Conservation (phyloP, 2,888 invertebrate genomes). For the Teinopalpus imperialis region DNA sequence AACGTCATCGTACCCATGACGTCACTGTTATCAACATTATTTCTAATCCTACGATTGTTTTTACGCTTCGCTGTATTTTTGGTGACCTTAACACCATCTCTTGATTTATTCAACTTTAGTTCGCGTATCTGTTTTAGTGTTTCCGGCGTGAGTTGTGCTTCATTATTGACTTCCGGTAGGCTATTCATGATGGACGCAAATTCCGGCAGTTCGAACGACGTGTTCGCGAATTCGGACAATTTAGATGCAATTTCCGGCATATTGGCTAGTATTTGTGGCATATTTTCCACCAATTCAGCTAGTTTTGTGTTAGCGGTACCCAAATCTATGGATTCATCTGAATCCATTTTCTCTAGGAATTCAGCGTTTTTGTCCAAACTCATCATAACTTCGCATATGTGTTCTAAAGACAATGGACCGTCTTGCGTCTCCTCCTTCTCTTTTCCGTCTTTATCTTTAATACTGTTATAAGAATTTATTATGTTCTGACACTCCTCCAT, state of each 20-base stretch:
- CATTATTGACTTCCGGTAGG: conserved; percentile 62
- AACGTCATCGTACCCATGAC: conserved; percentile 58
- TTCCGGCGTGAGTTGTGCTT: conserved; percentile 70
- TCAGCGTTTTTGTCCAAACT: conserved; percentile 64
- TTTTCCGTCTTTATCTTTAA: conserved; percentile 47
- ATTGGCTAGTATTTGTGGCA: conserved; percentile 71
- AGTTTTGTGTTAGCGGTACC: conserved; percentile 56
- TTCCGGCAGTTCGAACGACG: conserved; percentile 65
- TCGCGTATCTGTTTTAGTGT: conserved; percentile 74
- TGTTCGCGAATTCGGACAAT: conserved; percentile 62
- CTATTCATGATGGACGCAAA: conserved; percentile 68
- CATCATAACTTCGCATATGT: conserved; percentile 72
- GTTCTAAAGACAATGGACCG: conserved; percentile 56
- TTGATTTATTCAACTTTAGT: conserved; percentile 60
- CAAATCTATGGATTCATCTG: conserved; percentile 52
- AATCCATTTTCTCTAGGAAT: conserved; percentile 58
- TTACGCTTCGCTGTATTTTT: conserved; percentile 72
- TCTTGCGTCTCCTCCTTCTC: conserved; percentile 42
- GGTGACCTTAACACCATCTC: conserved; percentile 69
- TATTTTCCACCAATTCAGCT: conserved; percentile 63
- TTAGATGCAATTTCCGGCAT: conserved; percentile 71
- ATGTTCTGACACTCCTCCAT: conserved; percentile 77
- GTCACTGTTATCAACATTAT: conserved; percentile 47
- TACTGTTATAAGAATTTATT: conserved; percentile 65
- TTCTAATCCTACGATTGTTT: conserved; percentile 57